phyloP scores from a whole-genome alignment of 2,113 vertebrate genomes.

The Phocoena phocoena region DNA sequence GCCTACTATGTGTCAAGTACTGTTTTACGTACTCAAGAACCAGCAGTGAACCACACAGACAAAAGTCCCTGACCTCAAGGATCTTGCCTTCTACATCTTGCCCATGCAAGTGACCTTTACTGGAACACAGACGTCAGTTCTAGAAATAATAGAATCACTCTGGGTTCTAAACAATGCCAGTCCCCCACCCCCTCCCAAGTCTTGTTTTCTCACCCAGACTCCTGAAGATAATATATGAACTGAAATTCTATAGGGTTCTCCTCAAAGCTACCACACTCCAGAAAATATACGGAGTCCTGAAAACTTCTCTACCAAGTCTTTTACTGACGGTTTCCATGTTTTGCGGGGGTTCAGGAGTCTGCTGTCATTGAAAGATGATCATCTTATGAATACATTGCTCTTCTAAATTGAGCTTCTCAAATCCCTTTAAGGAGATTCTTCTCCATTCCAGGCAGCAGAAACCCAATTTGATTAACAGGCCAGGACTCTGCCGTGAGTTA shows the following conservation, averaged over 20 bases:
- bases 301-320: neutral
- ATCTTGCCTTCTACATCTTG: neutral
- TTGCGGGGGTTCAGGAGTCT: neutral
- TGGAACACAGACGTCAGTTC: neutral
- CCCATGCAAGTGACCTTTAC: neutral
- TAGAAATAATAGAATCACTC: neutral
- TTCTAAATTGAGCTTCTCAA: neutral
- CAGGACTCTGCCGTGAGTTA: neutral
- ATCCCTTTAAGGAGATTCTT: slow-evolving; percentile 9
- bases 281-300: neutral
- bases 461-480: neutral
- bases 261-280: neutral
- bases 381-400: neutral
- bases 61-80: neutral
- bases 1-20: neutral
- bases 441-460: neutral
- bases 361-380: neutral
- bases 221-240: neutral
- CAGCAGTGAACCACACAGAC: neutral
- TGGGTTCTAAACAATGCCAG: neutral
- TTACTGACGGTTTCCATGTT: neutral
- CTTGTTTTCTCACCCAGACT: neutral
- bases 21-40: neutral
- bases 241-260: neutral
- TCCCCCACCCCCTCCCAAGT: neutral